Conservation (phyloP, 2,888 invertebrate species). For the Archips xylosteana region DNA sequence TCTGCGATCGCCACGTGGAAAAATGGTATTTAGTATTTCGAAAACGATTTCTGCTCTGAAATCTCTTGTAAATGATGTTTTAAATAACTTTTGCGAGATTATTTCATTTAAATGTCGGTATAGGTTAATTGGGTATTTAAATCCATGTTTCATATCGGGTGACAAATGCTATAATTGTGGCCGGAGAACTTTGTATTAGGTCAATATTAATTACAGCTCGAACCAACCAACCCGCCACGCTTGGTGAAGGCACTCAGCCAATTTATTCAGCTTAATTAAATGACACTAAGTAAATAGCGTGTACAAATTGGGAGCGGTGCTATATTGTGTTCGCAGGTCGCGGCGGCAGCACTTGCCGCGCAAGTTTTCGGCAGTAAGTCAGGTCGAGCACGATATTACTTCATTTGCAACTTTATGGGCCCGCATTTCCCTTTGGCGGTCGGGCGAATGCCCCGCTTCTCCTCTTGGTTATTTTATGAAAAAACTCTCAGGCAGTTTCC, state of each 20-base stretch:
- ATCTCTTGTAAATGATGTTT: background rate
- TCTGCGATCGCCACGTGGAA: background rate
- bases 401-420: slow-evolving; percentile 82
- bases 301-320: slow-evolving; percentile 61
- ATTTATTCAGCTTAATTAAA: slow-evolving; percentile 78
- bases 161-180: slow-evolving; percentile 22
- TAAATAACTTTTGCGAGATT: background rate
- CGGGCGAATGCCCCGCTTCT: slow-evolving; percentile 56
- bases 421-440: slow-evolving; percentile 67
- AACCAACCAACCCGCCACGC: slow-evolving; percentile 50
- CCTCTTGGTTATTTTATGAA: slow-evolving; percentile 66
- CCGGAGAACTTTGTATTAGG: slow-evolving; percentile 44
- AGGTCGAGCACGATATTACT: slow-evolving; percentile 72
- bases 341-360: slow-evolving; percentile 52
- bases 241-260: slow-evolving; percentile 52
- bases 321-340: slow-evolving; percentile 56
- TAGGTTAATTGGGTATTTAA: background rate
- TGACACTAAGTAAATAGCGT: slow-evolving; percentile 72
- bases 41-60: background rate
- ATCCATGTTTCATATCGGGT: background rate
- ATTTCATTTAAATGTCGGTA: background rate
- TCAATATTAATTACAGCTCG: slow-evolving; percentile 72
- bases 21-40: background rate
- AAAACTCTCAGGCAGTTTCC: slow-evolving; percentile 66
- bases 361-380: slow-evolving; percentile 71